A percentile compares a stretch with the other conserved stretches of the same genome.
Evolutionary conservation across 2,888 invertebrate genomes (phyloP).

Genomic region (Mechanitis messenoides): DNA sequence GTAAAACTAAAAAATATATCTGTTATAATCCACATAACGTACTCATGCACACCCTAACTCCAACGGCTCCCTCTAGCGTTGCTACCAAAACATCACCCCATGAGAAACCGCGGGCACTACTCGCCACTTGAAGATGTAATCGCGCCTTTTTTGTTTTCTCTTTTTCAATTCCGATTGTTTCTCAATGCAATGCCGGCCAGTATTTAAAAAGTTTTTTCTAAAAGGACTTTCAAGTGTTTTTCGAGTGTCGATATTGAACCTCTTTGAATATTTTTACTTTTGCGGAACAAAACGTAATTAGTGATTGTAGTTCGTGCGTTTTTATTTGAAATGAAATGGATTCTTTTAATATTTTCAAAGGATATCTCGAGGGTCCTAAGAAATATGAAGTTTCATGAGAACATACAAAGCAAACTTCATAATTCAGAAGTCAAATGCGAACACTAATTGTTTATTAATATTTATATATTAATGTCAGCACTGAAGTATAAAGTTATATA

Average conservation of each 20-base stretch:
- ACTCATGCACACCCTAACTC: conserved; percentile 22
- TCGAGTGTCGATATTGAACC: conserved; percentile 64
- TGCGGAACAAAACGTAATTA: conserved; percentile 44
- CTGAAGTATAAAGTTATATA: too few species aligned
- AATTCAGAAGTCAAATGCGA: conserved; percentile 2
- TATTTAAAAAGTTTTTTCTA: conserved; percentile 45
- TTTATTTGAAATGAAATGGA: conserved; percentile 28
- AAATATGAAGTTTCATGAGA: conserved; percentile 10
- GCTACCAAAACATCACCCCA: conserved; percentile 73
- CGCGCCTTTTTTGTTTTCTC: conserved; percentile 68
- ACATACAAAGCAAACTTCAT: conserved; percentile 7
- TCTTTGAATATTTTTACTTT: conserved; percentile 43
- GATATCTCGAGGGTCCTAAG: conserved; percentile 18
- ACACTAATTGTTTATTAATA: conserved; percentile 7
- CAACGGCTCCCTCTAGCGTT: conserved; percentile 61
- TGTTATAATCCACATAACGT: not conserved
- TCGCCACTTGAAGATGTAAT: conserved; percentile 69
- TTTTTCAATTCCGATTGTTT: conserved; percentile 60
- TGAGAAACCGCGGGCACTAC: conserved; percentile 66
- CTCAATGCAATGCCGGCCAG: conserved; percentile 50
- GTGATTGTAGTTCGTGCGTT: conserved; percentile 41
- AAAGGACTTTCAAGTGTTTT: conserved; percentile 56
- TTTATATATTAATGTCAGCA: not conserved
- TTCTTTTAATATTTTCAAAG: conserved; percentile 24
- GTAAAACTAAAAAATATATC: too few species aligned